These are phyloP conservation scores for Pseudorhiza aurosa DNA, from an alignment of 30 jellyfish, hydroid and myxozoan species.

Conservation along the genomic window DNA sequence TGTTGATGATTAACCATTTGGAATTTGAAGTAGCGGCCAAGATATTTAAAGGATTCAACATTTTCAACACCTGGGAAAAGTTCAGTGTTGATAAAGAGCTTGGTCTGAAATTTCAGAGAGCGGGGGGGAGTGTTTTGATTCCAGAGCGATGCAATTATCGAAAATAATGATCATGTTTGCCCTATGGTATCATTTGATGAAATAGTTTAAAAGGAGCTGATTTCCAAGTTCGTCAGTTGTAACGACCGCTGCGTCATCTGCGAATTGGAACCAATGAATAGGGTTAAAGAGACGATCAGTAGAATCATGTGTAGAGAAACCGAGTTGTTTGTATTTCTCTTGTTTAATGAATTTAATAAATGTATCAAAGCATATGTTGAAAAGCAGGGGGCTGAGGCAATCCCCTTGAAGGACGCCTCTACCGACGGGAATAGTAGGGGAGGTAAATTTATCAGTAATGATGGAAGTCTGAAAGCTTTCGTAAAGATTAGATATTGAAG, in stretches of 20 bases:
- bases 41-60: constrained; percentile 13
- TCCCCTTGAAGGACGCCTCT: constrained; percentile 14
- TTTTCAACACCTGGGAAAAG: background rate
- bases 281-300: background rate
- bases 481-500: background rate
- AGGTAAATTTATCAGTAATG: background rate
- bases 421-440: background rate
- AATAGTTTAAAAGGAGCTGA: constrained; percentile 3
- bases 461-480: background rate
- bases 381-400: background rate
- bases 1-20: background rate
- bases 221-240: background rate
- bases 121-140: background rate
- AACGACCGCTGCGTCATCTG: constrained; percentile 7
- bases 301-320: background rate
- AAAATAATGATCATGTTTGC: background rate
- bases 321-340: background rate
- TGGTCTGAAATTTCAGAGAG: background rate
- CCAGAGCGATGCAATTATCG: background rate
- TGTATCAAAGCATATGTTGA: constrained; percentile 4
- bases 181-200: background rate
- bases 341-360: background rate
- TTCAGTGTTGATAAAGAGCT: background rate
- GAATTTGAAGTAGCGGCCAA: background rate
- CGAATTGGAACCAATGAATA: constrained; percentile 21